These are phyloP conservation scores for Protophormia terraenovae DNA, from an alignment of 2,888 invertebrate species.

Conservation along the genomic window DNA sequence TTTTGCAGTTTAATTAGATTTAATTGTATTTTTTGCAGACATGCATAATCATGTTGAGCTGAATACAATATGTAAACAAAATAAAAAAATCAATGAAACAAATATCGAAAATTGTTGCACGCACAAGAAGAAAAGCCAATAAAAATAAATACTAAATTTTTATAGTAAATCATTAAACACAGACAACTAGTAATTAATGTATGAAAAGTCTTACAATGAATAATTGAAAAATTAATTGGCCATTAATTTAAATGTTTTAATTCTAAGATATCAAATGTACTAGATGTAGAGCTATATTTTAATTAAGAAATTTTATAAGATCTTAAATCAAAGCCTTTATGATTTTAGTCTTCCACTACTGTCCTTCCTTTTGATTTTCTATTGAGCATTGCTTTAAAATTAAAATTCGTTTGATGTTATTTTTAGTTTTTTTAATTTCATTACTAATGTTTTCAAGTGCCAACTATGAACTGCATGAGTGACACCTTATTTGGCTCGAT, in stretches of 20 bases:
- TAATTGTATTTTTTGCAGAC: conserved; percentile 33
- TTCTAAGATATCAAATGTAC: too few relatives aligned
- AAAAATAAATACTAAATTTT: neutral
- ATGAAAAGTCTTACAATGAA: neutral
- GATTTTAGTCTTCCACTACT: too few relatives aligned
- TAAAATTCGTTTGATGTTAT: conserved; percentile 35
- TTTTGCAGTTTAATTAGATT: neutral
- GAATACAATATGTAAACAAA: neutral
- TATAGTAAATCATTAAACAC: neutral
- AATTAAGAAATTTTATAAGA: too few relatives aligned
- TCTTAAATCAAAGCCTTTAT: too few relatives aligned
- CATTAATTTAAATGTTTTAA: neutral
- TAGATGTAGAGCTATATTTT: too few relatives aligned
- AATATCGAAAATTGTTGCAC: conserved; percentile 49
- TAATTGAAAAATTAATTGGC: neutral
- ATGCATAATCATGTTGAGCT: conserved; percentile 48
- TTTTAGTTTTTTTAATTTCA: conserved; percentile 33
- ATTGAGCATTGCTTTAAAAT: neutral
- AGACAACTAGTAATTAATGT: neutral
- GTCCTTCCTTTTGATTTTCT: neutral
- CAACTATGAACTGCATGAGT: conserved; percentile 57
- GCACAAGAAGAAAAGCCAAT: neutral
- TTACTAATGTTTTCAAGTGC: conserved; percentile 50
- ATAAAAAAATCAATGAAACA: neutral
- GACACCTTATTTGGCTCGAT: conserved; percentile 65